These are phyloP conservation scores for Mormoops blainvillei DNA, from an alignment of 2,113 vertebrate species.

Conservation along the genomic window DNA sequence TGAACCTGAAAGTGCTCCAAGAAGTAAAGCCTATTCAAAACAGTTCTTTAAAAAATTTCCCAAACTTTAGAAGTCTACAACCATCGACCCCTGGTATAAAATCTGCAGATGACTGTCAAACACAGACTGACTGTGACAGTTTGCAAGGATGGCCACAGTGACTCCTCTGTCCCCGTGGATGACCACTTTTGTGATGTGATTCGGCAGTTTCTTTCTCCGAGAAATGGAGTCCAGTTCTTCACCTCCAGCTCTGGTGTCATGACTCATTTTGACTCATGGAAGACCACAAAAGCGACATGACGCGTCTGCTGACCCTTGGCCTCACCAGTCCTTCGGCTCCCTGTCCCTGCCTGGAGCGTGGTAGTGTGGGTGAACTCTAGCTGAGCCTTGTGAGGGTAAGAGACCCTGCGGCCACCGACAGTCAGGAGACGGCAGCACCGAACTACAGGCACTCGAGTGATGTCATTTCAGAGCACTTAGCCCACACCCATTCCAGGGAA, in stretches of 20 bases:
- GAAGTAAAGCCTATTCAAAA: background rate
- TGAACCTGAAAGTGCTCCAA: background rate
- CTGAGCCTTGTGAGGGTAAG: background rate
- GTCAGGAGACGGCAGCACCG: background rate
- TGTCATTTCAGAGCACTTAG: too few species aligned
- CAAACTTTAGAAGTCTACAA: background rate
- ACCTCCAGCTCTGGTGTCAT: background rate
- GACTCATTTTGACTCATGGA: background rate
- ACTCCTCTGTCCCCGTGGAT: background rate
- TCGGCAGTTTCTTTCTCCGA: too few species aligned
- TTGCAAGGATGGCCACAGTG: background rate
- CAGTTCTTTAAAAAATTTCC: background rate
- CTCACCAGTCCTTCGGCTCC: background rate
- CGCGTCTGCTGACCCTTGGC: background rate
- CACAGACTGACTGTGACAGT: background rate
- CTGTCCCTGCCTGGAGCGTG: background rate
- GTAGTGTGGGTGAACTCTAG: background rate
- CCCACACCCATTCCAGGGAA: too few species aligned
- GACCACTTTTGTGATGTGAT: fast-evolving
- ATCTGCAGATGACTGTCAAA: background rate
- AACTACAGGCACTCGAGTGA: too few species aligned
- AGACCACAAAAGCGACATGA: fast-evolving
- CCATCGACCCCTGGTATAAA: background rate
- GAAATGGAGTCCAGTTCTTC: background rate
- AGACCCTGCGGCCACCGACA: background rate